These are phyloP conservation scores for Acrobasis consociella DNA, from an alignment of 2,888 invertebrate genomes.

Conservation along the genomic window DNA sequence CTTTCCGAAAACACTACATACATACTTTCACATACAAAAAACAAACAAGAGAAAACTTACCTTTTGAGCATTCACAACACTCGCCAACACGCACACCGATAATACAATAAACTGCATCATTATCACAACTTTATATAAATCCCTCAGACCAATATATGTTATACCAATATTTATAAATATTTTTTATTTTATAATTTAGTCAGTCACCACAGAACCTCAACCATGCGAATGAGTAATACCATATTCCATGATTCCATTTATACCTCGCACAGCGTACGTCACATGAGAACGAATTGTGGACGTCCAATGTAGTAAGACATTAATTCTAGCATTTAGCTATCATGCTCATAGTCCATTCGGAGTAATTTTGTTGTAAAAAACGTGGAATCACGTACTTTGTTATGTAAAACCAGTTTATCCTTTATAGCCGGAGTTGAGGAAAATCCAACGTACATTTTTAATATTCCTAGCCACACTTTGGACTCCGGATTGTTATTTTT, in stretches of 20 bases:
- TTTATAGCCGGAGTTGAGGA: slow-evolving; percentile 4
- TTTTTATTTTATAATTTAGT: neutral
- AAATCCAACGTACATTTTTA: slow-evolving; percentile 15
- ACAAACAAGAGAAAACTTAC: slow-evolving; percentile 19
- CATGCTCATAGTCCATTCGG: neutral
- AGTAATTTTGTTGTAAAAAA: slow-evolving; percentile 15
- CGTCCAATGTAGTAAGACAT: neutral
- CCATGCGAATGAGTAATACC: slow-evolving; percentile 3
- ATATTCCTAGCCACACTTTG: slow-evolving; percentile 5
- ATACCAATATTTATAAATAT: too few relatives aligned
- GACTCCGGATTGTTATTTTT: slow-evolving; percentile 9
- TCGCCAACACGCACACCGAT: slow-evolving; percentile 16
- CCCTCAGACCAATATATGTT: too few relatives aligned
- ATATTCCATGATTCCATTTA: slow-evolving; percentile 7
- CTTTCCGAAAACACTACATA: too few relatives aligned
- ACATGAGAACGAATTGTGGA: slow-evolving; percentile 4
- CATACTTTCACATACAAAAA: neutral
- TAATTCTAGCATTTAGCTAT: slow-evolving; percentile 1
- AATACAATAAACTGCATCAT: slow-evolving; percentile 21
- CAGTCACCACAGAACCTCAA: neutral
- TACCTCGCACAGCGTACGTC: slow-evolving; percentile 5
- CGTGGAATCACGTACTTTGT: slow-evolving; percentile 10
- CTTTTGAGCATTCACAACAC: slow-evolving; percentile 28
- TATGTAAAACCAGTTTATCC: slow-evolving; percentile 16
- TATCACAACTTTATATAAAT: neutral